These are phyloP conservation scores for Drosophila ambigua DNA, from an alignment of 1,140 invertebrate species.

Conservation along the genomic window DNA sequence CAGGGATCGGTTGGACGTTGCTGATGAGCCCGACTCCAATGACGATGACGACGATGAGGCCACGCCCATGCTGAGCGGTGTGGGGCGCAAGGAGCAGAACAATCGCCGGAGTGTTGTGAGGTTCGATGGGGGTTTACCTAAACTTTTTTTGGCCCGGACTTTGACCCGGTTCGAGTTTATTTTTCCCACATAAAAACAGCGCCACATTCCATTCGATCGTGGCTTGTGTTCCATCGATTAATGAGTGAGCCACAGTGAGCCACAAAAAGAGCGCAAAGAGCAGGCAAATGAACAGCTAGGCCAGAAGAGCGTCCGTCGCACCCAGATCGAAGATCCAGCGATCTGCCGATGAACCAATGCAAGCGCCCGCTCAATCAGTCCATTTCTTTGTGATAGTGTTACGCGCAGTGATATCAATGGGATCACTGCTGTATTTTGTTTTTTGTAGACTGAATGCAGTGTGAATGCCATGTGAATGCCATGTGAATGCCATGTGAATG, in stretches of 20 bases:
- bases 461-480: no score
- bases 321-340: not conserved
- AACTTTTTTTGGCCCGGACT: no score
- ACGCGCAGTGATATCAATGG: no score
- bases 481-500: no score
- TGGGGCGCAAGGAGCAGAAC: slow-evolving; percentile 80
- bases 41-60: slow-evolving; percentile 56
- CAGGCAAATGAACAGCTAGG: not conserved
- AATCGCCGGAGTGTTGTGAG: slow-evolving; percentile 81
- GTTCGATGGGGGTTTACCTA: slow-evolving; percentile 45
- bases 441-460: no score
- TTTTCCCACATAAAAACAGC: slow-evolving; percentile 17
- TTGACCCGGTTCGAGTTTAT: not conserved
- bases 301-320: not conserved
- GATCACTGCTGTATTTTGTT: no score
- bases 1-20: slow-evolving; percentile 15
- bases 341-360: slow-evolving; percentile 18
- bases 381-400: no score
- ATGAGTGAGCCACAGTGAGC: not conserved
- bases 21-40: slow-evolving; percentile 48
- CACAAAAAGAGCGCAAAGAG: not conserved
- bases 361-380: not conserved
- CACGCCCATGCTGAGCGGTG: slow-evolving; percentile 48
- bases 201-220: slow-evolving; percentile 1
- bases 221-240: slow-evolving; percentile 15